A percentile compares a stretch with the other conserved stretches of the same genome.
phyloP scores from a whole-genome alignment of 2,797 vertebrate species.

The Tarsius wallacei region DNA sequence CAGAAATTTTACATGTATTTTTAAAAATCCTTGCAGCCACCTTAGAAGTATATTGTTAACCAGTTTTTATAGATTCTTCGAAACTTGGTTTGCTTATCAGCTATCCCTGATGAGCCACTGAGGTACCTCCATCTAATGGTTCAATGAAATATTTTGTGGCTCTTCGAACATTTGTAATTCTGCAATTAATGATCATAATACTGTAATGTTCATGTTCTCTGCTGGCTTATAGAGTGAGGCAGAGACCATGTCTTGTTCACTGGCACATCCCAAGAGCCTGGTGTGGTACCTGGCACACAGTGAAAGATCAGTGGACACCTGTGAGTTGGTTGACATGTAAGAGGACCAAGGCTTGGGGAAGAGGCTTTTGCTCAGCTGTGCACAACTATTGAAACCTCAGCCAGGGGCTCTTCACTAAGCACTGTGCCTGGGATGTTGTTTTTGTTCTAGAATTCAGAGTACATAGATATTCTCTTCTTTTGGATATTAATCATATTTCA shows the following conservation, averaged over 20 bases:
- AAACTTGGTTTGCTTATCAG: constrained; percentile 49
- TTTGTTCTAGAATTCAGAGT: neutral
- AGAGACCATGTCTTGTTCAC: neutral
- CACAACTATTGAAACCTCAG: neutral
- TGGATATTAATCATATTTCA: constrained; percentile 12
- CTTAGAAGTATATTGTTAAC: neutral
- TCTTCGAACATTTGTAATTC: constrained; percentile 5
- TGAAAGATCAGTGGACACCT: neutral
- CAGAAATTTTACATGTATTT: neutral
- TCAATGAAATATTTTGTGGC: neutral
- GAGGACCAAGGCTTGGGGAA: neutral
- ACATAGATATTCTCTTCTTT: neutral
- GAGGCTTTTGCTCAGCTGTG: neutral
- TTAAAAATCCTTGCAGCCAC: neutral
- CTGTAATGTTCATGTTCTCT: neutral
- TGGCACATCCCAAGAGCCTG: neutral
- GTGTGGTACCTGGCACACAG: neutral
- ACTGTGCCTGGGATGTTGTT: constrained; percentile 7
- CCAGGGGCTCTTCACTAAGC: neutral
- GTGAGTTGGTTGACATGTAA: neutral
- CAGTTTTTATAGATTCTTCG: constrained; percentile 40
- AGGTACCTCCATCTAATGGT: neutral
- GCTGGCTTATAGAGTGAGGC: neutral
- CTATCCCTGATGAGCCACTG: neutral
- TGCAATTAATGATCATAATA: neutral